These are phyloP conservation scores for Erithacus rubecula DNA, from an alignment of 2,797 vertebrate genomes.

Conservation along the genomic window DNA sequence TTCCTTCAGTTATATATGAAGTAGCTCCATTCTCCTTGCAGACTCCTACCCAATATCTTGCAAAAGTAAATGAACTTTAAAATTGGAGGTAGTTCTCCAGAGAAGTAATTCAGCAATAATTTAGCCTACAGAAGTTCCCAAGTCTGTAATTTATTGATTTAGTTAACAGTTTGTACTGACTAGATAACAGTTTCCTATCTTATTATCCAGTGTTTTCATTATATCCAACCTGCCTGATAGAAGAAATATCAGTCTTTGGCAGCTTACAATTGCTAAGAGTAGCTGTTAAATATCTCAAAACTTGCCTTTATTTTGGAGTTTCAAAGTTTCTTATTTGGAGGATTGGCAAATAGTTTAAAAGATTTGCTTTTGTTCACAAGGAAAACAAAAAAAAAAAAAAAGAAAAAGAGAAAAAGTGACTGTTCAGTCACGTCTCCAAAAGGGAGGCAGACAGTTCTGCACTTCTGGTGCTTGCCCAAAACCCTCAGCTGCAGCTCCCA, in stretches of 20 bases:
- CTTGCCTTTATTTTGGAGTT: conserved; percentile 4
- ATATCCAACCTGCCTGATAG: conserved; percentile 30
- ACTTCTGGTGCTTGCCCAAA: background rate
- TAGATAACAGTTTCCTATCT: conserved; percentile 53
- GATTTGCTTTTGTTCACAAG: background rate
- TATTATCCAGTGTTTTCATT: conserved; percentile 52
- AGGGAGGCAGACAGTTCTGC: background rate
- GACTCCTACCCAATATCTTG: conserved; percentile 15
- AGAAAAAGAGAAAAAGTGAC: background rate
- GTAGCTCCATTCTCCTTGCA: background rate
- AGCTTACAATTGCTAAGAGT: conserved; percentile 28
- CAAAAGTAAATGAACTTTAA: conserved; percentile 44
- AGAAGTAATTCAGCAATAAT: conserved; percentile 47
- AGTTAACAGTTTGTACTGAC: conserved; percentile 50
- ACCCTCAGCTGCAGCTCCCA: background rate
- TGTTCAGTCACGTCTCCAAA: background rate
- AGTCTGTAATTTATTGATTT: conserved; percentile 61
- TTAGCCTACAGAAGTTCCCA: conserved; percentile 27
- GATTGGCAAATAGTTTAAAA: background rate
- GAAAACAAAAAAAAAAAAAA: background rate
- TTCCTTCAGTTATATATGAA: background rate
- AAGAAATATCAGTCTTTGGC: conserved; percentile 36
- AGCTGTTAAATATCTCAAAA: conserved; percentile 14
- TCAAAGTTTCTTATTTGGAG: background rate
- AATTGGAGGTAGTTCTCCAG: conserved; percentile 25